Conservation (phyloP, 2,888 invertebrate genomes). For the Glomeris marginata region DNA sequence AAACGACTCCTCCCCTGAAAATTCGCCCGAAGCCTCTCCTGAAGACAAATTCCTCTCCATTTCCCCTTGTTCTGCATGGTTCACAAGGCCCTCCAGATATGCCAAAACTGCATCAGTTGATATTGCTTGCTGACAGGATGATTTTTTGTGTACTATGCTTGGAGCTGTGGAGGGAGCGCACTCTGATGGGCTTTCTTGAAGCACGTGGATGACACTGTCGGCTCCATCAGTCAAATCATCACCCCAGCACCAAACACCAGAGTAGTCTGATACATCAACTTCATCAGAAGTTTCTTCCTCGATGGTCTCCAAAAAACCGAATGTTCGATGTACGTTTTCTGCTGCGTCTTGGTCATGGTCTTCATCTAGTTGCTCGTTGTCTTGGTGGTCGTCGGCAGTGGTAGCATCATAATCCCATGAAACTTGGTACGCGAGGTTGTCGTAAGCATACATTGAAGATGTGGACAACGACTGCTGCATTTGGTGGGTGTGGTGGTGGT, state of each 20-base stretch:
- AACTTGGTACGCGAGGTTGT: too few relatives aligned
- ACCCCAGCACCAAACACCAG: constrained; percentile 30
- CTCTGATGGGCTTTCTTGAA: constrained; percentile 9
- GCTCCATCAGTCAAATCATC: constrained; percentile 44
- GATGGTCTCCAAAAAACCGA: constrained; percentile 53
- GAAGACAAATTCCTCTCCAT: background rate
- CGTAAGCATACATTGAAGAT: too few relatives aligned
- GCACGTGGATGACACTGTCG: constrained; percentile 36
- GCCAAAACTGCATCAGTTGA: constrained; percentile 45
- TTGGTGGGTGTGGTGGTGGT: too few relatives aligned
- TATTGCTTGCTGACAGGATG: constrained; percentile 25
- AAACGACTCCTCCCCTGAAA: background rate
- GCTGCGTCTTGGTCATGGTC: constrained; percentile 6
- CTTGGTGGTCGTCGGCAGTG: constrained; percentile 7
- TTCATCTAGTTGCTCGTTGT: constrained; percentile 5
- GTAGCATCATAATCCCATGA: background rate
- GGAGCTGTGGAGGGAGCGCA: constrained; percentile 13
- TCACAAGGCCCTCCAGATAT: constrained; percentile 60
- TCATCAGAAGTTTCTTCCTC: constrained; percentile 80
- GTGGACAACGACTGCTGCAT: too few relatives aligned
- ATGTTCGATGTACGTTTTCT: background rate
- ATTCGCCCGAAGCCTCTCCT: background rate
- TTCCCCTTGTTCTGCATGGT: constrained; percentile 20
- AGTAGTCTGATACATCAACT: constrained; percentile 33
- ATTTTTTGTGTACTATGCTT: constrained; percentile 16